A percentile compares a stretch with the other conserved stretches of the same genome.
Evolutionary conservation across 2,797 vertebrate genomes (phyloP).

Genomic region (Fringilla coelebs): DNA sequence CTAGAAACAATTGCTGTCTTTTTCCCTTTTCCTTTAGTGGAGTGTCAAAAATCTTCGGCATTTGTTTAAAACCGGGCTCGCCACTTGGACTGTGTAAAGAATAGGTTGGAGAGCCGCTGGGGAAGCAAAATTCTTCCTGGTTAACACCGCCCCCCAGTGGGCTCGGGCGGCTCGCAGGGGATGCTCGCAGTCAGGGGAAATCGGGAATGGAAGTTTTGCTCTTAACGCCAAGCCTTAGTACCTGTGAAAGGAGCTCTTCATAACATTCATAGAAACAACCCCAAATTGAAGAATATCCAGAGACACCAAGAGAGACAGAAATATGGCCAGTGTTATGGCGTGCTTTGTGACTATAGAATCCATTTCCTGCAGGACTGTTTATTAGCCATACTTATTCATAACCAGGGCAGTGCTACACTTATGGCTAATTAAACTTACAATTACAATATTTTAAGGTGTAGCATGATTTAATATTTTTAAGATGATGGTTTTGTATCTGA

Average conservation of each 20-base stretch:
- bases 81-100: not conserved
- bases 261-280: not conserved
- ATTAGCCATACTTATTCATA: not conserved
- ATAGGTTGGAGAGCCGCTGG: not conserved
- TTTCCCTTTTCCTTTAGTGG: slow-evolving; percentile 1
- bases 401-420: not conserved
- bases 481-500: not conserved
- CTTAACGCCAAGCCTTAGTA: not conserved
- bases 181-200: not conserved
- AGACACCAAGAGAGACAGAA: not conserved
- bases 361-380: not conserved
- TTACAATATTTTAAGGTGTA: not conserved
- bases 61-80: not conserved
- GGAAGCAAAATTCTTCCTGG: not conserved
- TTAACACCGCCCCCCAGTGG: slow-evolving; percentile 66
- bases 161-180: fast-evolving
- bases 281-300: not conserved
- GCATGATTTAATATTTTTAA: not conserved
- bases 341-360: not conserved
- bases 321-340: not conserved
- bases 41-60: not conserved
- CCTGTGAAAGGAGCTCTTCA: fast-evolving
- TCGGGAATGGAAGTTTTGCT: not conserved
- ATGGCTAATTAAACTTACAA: not conserved
- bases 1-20: not conserved